Conservation (phyloP, 2,113 vertebrate genomes). For the Argyrosomus japonicus region DNA sequence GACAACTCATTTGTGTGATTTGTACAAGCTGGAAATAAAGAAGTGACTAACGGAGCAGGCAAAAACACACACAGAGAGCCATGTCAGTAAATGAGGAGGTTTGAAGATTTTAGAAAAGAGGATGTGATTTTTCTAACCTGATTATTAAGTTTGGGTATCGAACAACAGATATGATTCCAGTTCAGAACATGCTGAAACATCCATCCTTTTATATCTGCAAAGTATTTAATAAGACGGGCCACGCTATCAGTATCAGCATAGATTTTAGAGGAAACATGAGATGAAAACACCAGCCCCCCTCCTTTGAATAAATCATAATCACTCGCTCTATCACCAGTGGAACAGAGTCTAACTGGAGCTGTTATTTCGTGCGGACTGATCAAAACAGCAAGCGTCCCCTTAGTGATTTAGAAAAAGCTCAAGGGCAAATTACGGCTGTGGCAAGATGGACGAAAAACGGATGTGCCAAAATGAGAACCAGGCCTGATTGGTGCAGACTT, state of each 20-base stretch:
- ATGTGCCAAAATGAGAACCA: neutral
- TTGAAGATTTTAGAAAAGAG: neutral
- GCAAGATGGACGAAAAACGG: neutral
- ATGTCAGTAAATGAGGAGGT: neutral
- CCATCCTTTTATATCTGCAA: neutral
- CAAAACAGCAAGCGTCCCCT: constrained; percentile 15
- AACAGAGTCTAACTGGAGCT: constrained; percentile 30
- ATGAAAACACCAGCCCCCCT: constrained; percentile 18
- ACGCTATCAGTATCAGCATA: constrained; percentile 2
- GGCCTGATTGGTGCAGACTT: neutral
- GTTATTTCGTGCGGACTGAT: constrained; percentile 36
- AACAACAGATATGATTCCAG: neutral
- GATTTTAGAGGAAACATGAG: constrained; percentile 43
- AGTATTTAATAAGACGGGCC: constrained; percentile 12
- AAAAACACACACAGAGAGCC: neutral
- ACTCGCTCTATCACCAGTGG: neutral
- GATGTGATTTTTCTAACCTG: neutral
- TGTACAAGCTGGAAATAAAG: neutral
- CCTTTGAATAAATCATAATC: constrained; percentile 51
- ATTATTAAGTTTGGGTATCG: neutral
- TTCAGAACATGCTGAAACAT: neutral
- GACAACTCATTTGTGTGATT: neutral
- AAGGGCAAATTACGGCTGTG: constrained; percentile 26
- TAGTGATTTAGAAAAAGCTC: neutral
- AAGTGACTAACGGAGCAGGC: neutral